Evolutionary conservation across 2,113 vertebrate species (phyloP), one percentile per base, ranked within the genome.

Genomic region (Festucalex cinctus): DNA sequence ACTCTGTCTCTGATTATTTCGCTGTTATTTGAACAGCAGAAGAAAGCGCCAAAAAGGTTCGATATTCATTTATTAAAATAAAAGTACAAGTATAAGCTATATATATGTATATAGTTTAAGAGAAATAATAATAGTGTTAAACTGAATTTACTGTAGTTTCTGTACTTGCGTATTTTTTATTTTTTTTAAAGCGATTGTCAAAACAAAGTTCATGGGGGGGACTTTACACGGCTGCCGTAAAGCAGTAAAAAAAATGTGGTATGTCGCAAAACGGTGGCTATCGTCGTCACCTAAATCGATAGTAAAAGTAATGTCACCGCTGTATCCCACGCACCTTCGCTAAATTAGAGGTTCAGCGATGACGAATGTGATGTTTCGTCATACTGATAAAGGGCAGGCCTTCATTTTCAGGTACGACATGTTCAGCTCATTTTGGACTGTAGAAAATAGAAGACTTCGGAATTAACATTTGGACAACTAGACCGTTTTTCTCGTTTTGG

Each of bases 401-500:
- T 54, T n/a, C 24, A 44, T 51, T 14, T 26, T 3, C 12, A 65
- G 17, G 44, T n/a, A 1, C 24, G 43, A 36, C 56, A 14, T 26
- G 20, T 37, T 56, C n/a, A 41, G 49, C 41, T 44, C 22, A 6
- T 14, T 6, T 53, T 68, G 74, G 41, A 71, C 56, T 65, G 39
- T 43, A n/a, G n/a, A n/a, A n/a, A n/a, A n/a, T 14, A 64, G 68
- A 63, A 48, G 53, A 35, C 39, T 67, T 65, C 39, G 62, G 65
- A n/a, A 58, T 24, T 36, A 48, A 9, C 65, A 63, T n/a, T 59
- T 24, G 32, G 39, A 68, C 43, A 2, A 32, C 28, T 22, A 24
- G 35, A 41, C 14, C 49, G 10, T 56, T 4, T 35, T 1, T 17
- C 54, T 24, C 24, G 5, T 41, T n/a, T 6, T 0, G 2, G n/a